phyloP scores from a whole-genome alignment of 2,888 invertebrate genomes.

The Xylota segnis region DNA sequence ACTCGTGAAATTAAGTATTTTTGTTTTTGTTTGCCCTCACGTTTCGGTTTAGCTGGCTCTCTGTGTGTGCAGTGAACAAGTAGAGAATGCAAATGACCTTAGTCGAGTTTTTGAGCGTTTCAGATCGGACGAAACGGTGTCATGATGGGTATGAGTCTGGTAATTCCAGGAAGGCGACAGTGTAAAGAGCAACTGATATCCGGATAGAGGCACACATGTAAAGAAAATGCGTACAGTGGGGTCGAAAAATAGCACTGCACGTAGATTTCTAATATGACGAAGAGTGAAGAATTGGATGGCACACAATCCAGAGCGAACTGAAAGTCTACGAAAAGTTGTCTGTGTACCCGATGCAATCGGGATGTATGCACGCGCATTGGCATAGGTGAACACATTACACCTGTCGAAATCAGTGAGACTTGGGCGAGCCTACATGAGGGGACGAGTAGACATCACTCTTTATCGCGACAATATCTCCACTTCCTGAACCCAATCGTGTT shows the following conservation, averaged over 20 bases:
- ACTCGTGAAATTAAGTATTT: slow-evolving; percentile 40
- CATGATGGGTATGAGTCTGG: slow-evolving; percentile 30
- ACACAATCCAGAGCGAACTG: no score
- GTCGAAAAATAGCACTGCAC: background rate
- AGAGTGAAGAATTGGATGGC: no score
- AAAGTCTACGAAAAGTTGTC: no score
- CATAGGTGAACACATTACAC: no score
- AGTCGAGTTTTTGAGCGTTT: slow-evolving; percentile 29
- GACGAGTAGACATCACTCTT: no score
- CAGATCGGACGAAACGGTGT: background rate
- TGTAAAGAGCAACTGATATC: slow-evolving; percentile 23
- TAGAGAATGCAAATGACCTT: slow-evolving; percentile 53
- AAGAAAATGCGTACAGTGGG: background rate
- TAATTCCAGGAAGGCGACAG: slow-evolving; percentile 48
- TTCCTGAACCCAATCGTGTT: no score
- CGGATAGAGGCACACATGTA: slow-evolving; percentile 15
- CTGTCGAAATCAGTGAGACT: no score
- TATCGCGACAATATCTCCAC: no score
- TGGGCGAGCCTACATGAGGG: no score
- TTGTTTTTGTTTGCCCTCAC: slow-evolving; percentile 25
- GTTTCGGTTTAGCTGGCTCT: slow-evolving; percentile 8
- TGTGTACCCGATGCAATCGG: no score
- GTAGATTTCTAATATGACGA: no score
- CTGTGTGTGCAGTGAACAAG: background rate
- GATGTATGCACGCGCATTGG: no score